A percentile compares a stretch with the other conserved stretches of the same genome.
Evolutionary conservation across 1,140 invertebrate genomes (phyloP).

Genomic region (Macrobrachium nipponense): DNA sequence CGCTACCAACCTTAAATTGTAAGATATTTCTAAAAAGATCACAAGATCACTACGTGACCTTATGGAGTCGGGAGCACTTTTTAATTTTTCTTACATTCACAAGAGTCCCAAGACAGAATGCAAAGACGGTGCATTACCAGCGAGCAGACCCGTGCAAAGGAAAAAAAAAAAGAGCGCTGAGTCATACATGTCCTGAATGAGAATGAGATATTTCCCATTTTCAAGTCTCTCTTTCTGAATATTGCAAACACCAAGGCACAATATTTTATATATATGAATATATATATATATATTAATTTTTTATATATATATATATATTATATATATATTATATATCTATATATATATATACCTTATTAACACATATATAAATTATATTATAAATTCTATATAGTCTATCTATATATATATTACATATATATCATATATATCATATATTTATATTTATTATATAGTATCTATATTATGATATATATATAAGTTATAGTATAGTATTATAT

Average conservation of each 20-base stretch:
- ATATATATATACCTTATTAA: slow-evolving; percentile 3
- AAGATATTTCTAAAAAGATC: too few species aligned
- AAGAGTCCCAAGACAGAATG: too few species aligned
- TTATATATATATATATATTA: slow-evolving; percentile 11
- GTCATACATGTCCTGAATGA: background rate
- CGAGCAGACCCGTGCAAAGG: background rate
- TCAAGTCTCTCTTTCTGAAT: background rate
- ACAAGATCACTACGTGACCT: too few species aligned
- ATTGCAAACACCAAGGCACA: background rate
- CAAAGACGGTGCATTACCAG: background rate
- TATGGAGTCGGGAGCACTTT: too few species aligned
- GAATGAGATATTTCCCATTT: background rate
- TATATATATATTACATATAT: too few species aligned
- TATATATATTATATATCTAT: slow-evolving; percentile 1
- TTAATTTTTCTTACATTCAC: too few species aligned
- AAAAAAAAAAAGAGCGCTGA: background rate
- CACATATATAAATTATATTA: background rate
- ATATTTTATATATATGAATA: background rate
- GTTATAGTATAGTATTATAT: too few species aligned
- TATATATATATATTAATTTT: background rate
- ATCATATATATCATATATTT: too few species aligned
- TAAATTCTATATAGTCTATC: background rate
- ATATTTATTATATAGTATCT: too few species aligned
- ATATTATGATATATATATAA: too few species aligned
- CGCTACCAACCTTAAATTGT: too few species aligned